A percentile compares a stretch with the other conserved stretches of the same genome.
These are phyloP conservation scores for Patiria miniata DNA, from an alignment of 35 echinoderm and acorn worm species.

Conservation along the genomic window DNA sequence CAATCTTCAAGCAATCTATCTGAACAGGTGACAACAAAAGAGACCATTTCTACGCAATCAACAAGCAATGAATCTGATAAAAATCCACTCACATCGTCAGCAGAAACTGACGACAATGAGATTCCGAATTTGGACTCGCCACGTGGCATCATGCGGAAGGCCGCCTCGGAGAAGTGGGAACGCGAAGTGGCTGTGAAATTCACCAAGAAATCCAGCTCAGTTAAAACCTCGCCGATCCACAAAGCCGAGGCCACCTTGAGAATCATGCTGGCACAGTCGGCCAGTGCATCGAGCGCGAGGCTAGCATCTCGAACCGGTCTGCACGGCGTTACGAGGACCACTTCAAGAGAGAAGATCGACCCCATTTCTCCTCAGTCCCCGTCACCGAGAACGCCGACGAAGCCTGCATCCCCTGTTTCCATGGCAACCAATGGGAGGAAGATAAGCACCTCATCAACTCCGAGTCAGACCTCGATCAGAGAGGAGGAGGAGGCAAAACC, in stretches of 20 bases:
- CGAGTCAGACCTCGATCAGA: neutral
- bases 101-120: neutral
- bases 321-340: neutral
- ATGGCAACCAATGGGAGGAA: neutral
- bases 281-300: conserved; percentile 36
- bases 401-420: neutral
- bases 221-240: conserved; percentile 26
- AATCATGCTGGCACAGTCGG: conserved; percentile 43
- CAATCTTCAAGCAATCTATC: too few relatives aligned
- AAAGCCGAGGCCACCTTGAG: conserved; percentile 56
- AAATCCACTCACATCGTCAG: neutral
- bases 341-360: conserved; percentile 6
- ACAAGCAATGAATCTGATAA: too few relatives aligned
- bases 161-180: conserved; percentile 61
- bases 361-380: neutral
- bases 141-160: conserved; percentile 46
- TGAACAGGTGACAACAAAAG: too few relatives aligned
- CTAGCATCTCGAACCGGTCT: conserved; percentile 22
- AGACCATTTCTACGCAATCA: too few relatives aligned
- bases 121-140: neutral
- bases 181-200: conserved; percentile 43
- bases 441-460: neutral
- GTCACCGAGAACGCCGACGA: neutral
- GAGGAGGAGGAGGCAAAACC: conserved; percentile 48
- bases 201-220: conserved; percentile 33